A percentile compares a stretch with the other conserved stretches of the same genome.
Evolutionary conservation across 2,113 vertebrate genomes (phyloP).

Genomic region (Catharus bicknelli): DNA sequence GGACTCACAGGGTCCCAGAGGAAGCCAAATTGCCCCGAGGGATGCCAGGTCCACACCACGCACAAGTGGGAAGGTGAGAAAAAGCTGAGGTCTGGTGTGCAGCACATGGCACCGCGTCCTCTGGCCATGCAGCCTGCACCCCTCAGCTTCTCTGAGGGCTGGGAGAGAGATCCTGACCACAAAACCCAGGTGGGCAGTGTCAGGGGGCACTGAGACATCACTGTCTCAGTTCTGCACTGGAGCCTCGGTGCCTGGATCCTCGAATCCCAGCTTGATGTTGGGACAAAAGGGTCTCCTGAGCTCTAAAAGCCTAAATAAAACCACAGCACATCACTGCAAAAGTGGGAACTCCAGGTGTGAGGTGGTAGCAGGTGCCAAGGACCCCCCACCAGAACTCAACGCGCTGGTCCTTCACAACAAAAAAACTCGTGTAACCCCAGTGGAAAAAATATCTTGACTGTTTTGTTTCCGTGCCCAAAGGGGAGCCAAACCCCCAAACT

Average conservation of each 20-base stretch:
- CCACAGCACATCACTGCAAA: neutral
- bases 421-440: neutral
- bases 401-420: accelerated
- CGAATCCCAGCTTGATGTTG: accelerated
- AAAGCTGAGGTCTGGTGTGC: neutral
- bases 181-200: accelerated
- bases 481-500: neutral
- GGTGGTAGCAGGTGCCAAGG: neutral
- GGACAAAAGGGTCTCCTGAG: neutral
- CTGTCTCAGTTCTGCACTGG: accelerated
- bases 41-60: neutral
- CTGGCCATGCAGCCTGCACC: neutral
- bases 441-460: accelerated
- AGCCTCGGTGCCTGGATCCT: accelerated
- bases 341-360: accelerated
- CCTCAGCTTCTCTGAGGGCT: neutral
- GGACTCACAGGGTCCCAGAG: neutral
- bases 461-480: neutral
- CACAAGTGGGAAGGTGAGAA: neutral
- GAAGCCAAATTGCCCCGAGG: neutral
- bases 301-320: neutral
- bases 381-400: neutral
- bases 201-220: accelerated
- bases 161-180: neutral
- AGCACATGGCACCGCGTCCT: neutral